phyloP scores from a whole-genome alignment of 2,888 invertebrate genomes.

The Matsumyia berberina region DNA sequence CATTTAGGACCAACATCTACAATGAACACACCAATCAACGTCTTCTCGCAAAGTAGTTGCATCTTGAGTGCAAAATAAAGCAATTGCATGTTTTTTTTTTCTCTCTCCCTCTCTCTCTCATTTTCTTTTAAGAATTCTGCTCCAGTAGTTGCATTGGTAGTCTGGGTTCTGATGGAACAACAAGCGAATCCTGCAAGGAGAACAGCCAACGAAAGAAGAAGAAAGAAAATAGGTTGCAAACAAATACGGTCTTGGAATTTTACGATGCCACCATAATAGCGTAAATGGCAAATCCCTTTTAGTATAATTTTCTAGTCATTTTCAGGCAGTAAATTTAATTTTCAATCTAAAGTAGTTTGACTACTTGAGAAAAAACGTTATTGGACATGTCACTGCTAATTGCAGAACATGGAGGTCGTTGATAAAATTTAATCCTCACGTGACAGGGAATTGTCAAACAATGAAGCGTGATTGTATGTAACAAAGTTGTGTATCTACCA shows the following conservation, averaged over 20 bases:
- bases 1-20: constrained; percentile 71
- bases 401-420: constrained; percentile 9
- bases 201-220: too few species aligned
- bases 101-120: neutral
- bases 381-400: neutral
- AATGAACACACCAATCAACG: constrained; percentile 75
- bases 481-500: neutral
- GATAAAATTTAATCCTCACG: constrained; percentile 10
- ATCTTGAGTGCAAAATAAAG: constrained; percentile 70
- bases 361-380: neutral
- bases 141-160: constrained; percentile 43
- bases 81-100: constrained; percentile 48
- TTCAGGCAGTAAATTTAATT: constrained; percentile 39
- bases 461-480: neutral
- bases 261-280: constrained; percentile 52
- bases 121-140: constrained; percentile 39
- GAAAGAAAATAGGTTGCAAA: neutral
- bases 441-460: neutral
- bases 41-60: constrained; percentile 67
- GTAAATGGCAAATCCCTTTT: constrained; percentile 62
- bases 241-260: constrained; percentile 44
- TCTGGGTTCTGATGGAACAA: constrained; percentile 30
- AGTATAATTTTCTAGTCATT: constrained; percentile 52
- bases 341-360: constrained; percentile 13
- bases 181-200: constrained; percentile 1